Base-by-base conservation (phyloP, 2,888 invertebrate genomes). In the Torymus tubicola region DNA sequence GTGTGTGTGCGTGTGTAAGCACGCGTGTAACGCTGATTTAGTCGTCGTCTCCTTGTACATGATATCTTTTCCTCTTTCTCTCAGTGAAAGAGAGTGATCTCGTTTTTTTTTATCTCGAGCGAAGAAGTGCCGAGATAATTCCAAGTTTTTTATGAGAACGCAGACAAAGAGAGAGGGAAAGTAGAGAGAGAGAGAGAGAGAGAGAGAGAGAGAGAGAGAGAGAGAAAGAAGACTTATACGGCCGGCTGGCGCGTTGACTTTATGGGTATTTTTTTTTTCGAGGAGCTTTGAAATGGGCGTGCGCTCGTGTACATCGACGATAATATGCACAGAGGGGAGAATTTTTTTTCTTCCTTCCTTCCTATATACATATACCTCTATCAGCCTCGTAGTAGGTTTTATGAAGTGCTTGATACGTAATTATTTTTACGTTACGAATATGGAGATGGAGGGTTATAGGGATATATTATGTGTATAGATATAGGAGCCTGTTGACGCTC, bases 71-170 rank as follows among this genome's bases (percentile, higher is more conserved):
- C 50, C 16, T 8, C 52, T 14, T 13, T 18, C 53, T 21, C 10
- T 18, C 0, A 11, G 14, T 5, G 31, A 31, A 24, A 24, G 24
- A 24, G 2, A 24, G 24, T 31, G 31, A 31, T 31, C n/a, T 5
- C 53, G 12, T 69, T n/a, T 58, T 13, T 57, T 8, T 21, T 42
- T 65, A 21, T 42, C 16, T 42, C 55, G 16, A 18, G 42, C 21
- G 63, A 31, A 42, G 53, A 55, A 55, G 53, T 31, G 67, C 52
- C 63, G 69, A 24, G 76, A 76, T 69, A 69, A 76, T 76, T 76
- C 61, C 63, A 53, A 61, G 61, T 31, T 76, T 68, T 76, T 76
- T 69, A 63, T 53, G 53, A 63, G 61, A n/a, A 31, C 14, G 0
- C 14, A 53, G 24, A n/a, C n/a, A n/a, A n/a, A n/a, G n/a, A n/a